A percentile compares a stretch with the other conserved stretches of the same genome.
Evolutionary conservation across 1,140 invertebrate species (phyloP).

Genomic region (Leucophenga varia): DNA sequence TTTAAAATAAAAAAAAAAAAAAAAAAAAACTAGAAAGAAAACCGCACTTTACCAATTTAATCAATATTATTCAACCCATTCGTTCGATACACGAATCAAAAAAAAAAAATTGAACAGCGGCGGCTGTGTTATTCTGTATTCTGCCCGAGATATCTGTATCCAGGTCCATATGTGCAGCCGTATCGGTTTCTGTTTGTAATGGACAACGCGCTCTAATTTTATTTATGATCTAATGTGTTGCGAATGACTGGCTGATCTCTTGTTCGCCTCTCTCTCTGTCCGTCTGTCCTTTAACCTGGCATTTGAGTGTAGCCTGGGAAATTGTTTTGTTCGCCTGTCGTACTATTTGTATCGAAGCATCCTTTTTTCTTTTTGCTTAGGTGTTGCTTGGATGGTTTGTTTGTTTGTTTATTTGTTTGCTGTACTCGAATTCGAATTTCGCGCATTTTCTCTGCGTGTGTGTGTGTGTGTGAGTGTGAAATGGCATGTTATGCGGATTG

Average conservation of each 20-base stretch:
- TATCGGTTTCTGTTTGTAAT: constrained; percentile 41
- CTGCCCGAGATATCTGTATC: constrained; percentile 23
- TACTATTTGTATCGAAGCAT: too few relatives aligned
- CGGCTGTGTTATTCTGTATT: constrained; percentile 47
- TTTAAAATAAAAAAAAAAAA: constrained; percentile 38
- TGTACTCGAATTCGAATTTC: too few relatives aligned
- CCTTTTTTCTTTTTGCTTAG: too few relatives aligned
- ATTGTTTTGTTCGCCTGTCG: constrained; percentile 19
- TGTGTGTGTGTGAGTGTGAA: constrained; percentile 2
- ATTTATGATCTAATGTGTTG: constrained; percentile 50
- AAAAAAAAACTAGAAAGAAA: too few relatives aligned
- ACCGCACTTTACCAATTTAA: constrained; percentile 53
- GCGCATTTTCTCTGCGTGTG: too few relatives aligned
- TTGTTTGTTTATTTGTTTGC: too few relatives aligned
- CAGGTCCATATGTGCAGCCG: not conserved
- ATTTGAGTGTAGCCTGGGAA: constrained; percentile 4
- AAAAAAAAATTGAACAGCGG: too few relatives aligned
- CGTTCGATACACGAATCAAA: constrained; percentile 15
- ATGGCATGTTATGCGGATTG: constrained; percentile 31
- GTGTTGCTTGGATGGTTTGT: too few relatives aligned
- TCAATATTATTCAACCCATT: constrained; percentile 49
- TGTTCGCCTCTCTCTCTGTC: not conserved
- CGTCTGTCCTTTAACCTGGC: not conserved
- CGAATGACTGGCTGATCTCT: constrained; percentile 21
- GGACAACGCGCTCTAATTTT: constrained; percentile 49